Conservation (phyloP, 2,113 vertebrate species). For the Cranoglanis bouderius region DNA sequence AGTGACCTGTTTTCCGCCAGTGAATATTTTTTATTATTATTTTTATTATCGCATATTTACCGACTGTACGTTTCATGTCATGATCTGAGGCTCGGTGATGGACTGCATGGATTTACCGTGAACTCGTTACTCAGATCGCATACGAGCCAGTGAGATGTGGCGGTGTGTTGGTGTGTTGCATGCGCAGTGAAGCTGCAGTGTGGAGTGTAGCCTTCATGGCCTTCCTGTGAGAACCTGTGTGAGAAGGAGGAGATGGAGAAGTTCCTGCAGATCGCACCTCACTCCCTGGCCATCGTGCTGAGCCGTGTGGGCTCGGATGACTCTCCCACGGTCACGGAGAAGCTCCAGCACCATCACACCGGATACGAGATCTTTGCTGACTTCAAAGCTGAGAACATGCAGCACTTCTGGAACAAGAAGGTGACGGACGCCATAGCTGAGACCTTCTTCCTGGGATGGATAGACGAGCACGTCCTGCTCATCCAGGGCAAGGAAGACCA, state of each 20-base stretch:
- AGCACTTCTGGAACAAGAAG: slow-evolving; percentile 90
- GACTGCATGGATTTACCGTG: slow-evolving; percentile 1
- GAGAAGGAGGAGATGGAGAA: slow-evolving; percentile 72
- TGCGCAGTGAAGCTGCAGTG: slow-evolving; percentile 52
- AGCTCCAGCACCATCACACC: slow-evolving; percentile 74
- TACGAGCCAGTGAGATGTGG: not conserved
- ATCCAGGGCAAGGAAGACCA: slow-evolving; percentile 88
- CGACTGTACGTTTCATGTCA: not conserved
- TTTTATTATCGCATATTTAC: not conserved
- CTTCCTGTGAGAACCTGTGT: slow-evolving; percentile 51
- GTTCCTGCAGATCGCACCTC: slow-evolving; percentile 84
- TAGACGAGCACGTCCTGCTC: slow-evolving; percentile 90
- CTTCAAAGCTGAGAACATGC: slow-evolving; percentile 94
- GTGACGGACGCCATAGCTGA: slow-evolving; percentile 86
- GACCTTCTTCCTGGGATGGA: slow-evolving; percentile 93
- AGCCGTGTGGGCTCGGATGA: slow-evolving; percentile 60
- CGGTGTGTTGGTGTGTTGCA: slow-evolving; percentile 1
- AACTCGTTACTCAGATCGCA: not conserved
- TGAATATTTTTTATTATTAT: not conserved
- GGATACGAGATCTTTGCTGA: slow-evolving; percentile 92
- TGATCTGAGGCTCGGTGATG: slow-evolving; percentile 32
- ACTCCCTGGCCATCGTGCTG: slow-evolving; percentile 90
- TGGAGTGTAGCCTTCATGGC: slow-evolving; percentile 25
- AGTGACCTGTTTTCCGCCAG: not conserved
- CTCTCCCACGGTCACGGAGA: slow-evolving; percentile 46